Percentiles rank a stretch among this genome's conserved stretches.
phyloP scores from a whole-genome alignment of 2,888 invertebrate genomes.

The Tetragonula carbonaria region DNA sequence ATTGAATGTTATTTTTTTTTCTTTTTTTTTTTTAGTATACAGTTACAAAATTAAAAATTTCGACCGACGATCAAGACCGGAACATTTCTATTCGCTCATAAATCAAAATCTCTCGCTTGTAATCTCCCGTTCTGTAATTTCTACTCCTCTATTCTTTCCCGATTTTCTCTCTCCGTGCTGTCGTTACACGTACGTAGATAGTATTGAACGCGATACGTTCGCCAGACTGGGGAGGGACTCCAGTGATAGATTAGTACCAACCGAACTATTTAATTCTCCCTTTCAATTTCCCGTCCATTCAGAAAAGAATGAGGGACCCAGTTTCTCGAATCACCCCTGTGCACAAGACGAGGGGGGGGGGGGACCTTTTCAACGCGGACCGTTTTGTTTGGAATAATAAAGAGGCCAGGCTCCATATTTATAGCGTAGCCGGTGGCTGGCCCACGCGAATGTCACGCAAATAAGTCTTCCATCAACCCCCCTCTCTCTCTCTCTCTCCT shows the following conservation, averaged over 20 bases:
- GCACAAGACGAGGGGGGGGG: constrained; percentile 7
- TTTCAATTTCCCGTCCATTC: constrained; percentile 8
- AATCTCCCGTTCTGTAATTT: neutral
- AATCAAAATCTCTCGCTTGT: neutral
- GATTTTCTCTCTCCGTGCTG: neutral
- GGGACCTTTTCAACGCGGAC: constrained; percentile 20
- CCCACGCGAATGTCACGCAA: constrained; percentile 10
- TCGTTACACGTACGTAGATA: neutral
- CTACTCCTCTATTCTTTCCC: neutral
- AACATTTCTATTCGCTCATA: too few species aligned
- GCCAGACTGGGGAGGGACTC: neutral
- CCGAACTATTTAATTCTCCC: constrained; percentile 16
- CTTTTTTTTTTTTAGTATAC: too few species aligned
- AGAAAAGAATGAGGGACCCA: constrained; percentile 15
- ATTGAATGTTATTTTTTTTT: too few species aligned
- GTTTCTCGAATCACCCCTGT: neutral
- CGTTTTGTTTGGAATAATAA: constrained; percentile 33
- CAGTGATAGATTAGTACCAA: constrained; percentile 1
- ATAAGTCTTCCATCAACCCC: constrained; percentile 19
- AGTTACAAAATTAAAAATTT: too few species aligned
- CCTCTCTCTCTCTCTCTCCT: neutral
- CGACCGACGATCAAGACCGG: too few species aligned
- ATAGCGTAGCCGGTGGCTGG: constrained; percentile 14
- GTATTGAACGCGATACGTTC: neutral
- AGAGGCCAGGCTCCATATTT: constrained; percentile 29